Evolutionary conservation across 2,797 vertebrate species (phyloP), one percentile per base, ranked within the genome.

Genomic region (Neomorphus geoffroyi): DNA sequence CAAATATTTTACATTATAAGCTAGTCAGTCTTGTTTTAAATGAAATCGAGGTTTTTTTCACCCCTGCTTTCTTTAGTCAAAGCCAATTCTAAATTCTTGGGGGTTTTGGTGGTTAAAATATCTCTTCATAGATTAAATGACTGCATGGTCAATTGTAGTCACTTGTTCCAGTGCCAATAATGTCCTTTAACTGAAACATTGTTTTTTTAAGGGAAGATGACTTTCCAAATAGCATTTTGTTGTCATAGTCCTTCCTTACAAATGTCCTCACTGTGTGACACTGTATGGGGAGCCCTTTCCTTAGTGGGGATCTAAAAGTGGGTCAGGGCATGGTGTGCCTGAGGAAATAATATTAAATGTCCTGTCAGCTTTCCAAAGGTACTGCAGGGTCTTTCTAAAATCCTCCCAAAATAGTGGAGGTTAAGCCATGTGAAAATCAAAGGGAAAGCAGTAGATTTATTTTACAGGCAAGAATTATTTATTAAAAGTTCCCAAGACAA

Each of bases 161-260:
- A 32, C 80, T 86, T 78, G 37, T 91, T 93, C 60, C 86, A 56
- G 78, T n/a, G n/a, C 35, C 35, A 66, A 2, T 80, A 51, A 74
- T 39, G 48, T 79, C 28, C 46, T 88, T 83, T 66, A 78, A 41
- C 54, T 83, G 80, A 94, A 86, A 75, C 60, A 70, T 26, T 79
- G 32, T 66, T 92, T 19, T 90, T 92, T 73, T 67, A 88, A 90
- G 64, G 64, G 56, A 81, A 73, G 35, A 50, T 71, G 39, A 60
- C 60, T 50, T 87, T 93, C 80, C 72, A 90, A 50, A 89, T 90
- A 61, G 27, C 23, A 50, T 84, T 95, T 85, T 88, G 30, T 87
- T 73, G 60, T 53, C 66, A 18, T 58, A 93, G 88, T 82, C 82
- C 58, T 96, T 94, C 17, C 67, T 77, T 83, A 77, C 22, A 81